These are phyloP conservation scores for Pseudomyrmex dendroicus DNA, from an alignment of 1,140 invertebrate genomes.

Conservation along the genomic window DNA sequence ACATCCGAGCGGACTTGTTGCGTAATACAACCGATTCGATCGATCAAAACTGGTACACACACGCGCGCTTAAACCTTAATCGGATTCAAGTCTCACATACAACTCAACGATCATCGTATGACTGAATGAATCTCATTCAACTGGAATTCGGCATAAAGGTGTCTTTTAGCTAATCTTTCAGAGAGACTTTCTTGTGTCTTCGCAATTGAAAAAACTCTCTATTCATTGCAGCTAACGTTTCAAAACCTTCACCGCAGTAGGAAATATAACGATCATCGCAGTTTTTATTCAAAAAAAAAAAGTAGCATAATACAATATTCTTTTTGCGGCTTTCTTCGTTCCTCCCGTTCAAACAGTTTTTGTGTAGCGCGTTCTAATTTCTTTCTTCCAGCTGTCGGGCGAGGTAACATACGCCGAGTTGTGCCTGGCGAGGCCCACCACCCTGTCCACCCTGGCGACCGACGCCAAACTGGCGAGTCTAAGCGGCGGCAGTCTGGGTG, in stretches of 20 bases:
- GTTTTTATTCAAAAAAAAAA: neutral
- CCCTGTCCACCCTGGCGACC: slow-evolving; percentile 81
- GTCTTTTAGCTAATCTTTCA: neutral
- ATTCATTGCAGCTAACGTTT: no score
- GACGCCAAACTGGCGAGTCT: slow-evolving; percentile 82
- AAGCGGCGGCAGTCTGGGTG: slow-evolving; percentile 72
- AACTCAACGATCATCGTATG: slow-evolving; percentile 12
- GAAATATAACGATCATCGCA: neutral
- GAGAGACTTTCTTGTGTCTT: neutral
- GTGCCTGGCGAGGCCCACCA: slow-evolving; percentile 86
- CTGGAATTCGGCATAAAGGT: neutral
- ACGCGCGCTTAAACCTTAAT: slow-evolving; percentile 29
- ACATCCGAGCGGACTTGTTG: slow-evolving; percentile 53
- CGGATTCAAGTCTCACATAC: slow-evolving; percentile 40
- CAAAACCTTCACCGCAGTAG: no score
- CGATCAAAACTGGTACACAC: slow-evolving; percentile 37
- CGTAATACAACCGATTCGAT: slow-evolving; percentile 45
- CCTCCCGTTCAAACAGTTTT: neutral
- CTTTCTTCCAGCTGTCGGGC: slow-evolving; percentile 82
- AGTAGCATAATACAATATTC: neutral
- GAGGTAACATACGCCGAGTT: slow-evolving; percentile 91
- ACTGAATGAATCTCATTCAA: slow-evolving; percentile 35
- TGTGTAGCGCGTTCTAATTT: slow-evolving; percentile 18
- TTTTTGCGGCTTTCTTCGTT: neutral
- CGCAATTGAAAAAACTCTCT: neutral